A percentile compares a stretch with the other conserved stretches of the same genome.
Evolutionary conservation across 2,888 invertebrate species (phyloP).

Genomic region (Pogonocherus hispidulus): DNA sequence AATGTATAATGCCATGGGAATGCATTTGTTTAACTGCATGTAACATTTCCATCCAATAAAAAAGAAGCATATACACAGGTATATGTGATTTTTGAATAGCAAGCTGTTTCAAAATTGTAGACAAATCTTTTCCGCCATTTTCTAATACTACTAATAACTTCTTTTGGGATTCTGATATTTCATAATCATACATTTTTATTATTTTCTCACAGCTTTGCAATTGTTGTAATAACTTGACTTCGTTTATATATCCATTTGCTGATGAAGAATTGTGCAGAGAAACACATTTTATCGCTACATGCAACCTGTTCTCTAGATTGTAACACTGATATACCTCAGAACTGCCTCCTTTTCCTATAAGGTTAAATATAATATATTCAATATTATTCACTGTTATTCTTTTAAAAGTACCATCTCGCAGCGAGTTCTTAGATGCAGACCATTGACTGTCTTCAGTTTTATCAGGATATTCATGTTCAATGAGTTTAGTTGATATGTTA

Average conservation of each 20-base stretch:
- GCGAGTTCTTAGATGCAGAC: constrained; percentile 25
- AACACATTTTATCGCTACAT: constrained; percentile 87
- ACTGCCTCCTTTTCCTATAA: constrained; percentile 91
- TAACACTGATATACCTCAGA: constrained; percentile 86
- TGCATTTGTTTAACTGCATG: constrained; percentile 93
- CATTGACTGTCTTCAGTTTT: constrained; percentile 11
- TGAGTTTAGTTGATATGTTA: constrained; percentile 5
- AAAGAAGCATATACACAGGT: constrained; percentile 83
- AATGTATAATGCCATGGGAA: constrained; percentile 86
- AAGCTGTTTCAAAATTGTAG: constrained; percentile 77
- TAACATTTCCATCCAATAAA: constrained; percentile 96
- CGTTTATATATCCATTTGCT: constrained; percentile 88
- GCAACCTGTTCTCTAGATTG: constrained; percentile 72
- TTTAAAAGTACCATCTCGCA: constrained; percentile 60
- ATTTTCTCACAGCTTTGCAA: constrained; percentile 88
- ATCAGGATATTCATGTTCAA: background rate
- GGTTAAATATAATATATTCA: constrained; percentile 80
- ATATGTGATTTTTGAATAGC: constrained; percentile 69
- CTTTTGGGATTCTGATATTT: constrained; percentile 76
- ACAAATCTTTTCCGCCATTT: constrained; percentile 91
- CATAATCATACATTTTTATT: constrained; percentile 87
- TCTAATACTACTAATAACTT: constrained; percentile 91
- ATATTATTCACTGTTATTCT: constrained; percentile 78
- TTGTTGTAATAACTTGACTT: constrained; percentile 85
- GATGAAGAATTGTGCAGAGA: constrained; percentile 81